Base-by-base conservation (phyloP, 1,140 invertebrate genomes). In the Caenorhabditis latens region DNA sequence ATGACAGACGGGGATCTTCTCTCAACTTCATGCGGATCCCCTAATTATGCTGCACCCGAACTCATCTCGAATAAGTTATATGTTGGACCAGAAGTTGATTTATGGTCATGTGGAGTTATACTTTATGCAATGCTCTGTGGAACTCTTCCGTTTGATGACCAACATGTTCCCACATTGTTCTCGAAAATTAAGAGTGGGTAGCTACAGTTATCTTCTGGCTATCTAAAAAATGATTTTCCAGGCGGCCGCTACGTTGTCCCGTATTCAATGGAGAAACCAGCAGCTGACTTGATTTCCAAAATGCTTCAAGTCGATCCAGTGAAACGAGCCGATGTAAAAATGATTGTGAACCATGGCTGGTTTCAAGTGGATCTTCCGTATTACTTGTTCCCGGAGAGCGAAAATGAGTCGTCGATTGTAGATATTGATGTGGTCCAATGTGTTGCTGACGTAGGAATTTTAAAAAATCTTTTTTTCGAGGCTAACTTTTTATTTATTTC, bases 1-100 rank as follows among this genome's bases (percentile, higher is more conserved):
- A 99, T 99, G 98, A 96, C 97, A 94, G 98, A 99, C 94, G 98
- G 98, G 53, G 98, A 99, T 93, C 99, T 99, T 93, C 94, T 99
- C 87, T 94, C 97, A 71, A 99, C 98, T 0, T 98, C 97, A 84
- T 99, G 98, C 94, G 98, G 98, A 0, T 98, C 97, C 8, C 98
- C 98, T 9, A 99, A 99, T 93, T 99, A 99, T 94, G 98, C 98
- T 75, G 98, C 98, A 9, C 98, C 98, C 6, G 98, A 99, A 95
- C 97, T 98, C 84, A 79, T 79, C 7, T 67, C 24, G 65, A 90
- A 83, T 79, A 94, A 92, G 90, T 93, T 99, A n/a, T 99, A 99
- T 94, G 98, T 98, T 71, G 98, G 95, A 16, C 96, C 96, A 46
- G 96, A 97, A 93, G 96, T 97, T 40, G 98, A 99, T 93, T 97